Base-by-base conservation (phyloP, 2,113 vertebrate species). In the Eulacestoma nigropectus region DNA sequence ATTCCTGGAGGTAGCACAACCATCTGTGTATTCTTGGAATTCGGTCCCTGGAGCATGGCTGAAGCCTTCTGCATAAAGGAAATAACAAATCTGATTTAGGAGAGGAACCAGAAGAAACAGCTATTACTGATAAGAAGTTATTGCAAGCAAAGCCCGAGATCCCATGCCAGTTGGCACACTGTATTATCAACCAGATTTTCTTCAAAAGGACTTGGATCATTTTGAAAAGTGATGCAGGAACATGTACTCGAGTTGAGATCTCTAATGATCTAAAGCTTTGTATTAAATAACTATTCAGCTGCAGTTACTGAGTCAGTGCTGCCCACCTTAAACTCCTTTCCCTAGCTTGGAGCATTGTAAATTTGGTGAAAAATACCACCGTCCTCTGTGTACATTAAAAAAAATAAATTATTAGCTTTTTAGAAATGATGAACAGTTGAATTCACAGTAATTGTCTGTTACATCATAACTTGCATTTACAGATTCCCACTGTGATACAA, bases 361-460 rank as follows among this genome's bases (percentile, higher is more conserved):
- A 84, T 39, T 59, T 15, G 11, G 16, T 52, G 30, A 27, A 80
- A 91, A 92, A 77, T 21, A 8, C 18, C 65, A 42, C 19, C 14
- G 88, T 89, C 37, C 33, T 75, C 20, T 60, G 27, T 77, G 33
- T 69, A 67, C 25, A 10, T 67, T 55, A 23, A 68, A 63, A 86
- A 77, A 74, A n/a, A 4, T 0, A 62, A 70, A 65, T 6, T 44
- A 63, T 22, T 16, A 85, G 62, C 20, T 53, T 73, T 84, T 87
- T 41, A 65, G 69, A 89, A 84, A 78, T 78, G 89, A 97, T 96
- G 81, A 95, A 82, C 1, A 35, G 86, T 79, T 96, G 94, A 80
- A 87, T 89, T 90, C 87, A 67, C 30, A 30, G 56, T 97, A 95
- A 95, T 96, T 96, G 78, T 91, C 94, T 96, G 86, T 95, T 96